Evolutionary conservation across 2,888 invertebrate species (phyloP).

Genomic region (Lissonota sp.): DNA sequence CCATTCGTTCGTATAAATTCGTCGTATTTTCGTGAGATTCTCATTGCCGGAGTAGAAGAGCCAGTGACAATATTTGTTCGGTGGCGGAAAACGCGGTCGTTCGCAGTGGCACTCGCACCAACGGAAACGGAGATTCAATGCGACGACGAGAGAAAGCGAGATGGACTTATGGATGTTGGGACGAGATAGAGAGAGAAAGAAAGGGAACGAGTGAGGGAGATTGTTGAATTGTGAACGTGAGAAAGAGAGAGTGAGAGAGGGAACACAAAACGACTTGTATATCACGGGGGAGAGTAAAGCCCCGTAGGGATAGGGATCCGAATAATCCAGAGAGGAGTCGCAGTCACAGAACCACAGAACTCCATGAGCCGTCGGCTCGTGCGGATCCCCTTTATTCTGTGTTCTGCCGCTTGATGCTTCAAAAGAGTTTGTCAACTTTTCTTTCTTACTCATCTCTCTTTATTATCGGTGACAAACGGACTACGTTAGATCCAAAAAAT

Average conservation of each 20-base stretch:
- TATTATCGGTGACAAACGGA: slow-evolving; percentile 12
- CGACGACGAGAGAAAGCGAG: slow-evolving; percentile 77
- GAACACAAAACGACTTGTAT: slow-evolving; percentile 59
- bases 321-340: slow-evolving; percentile 78
- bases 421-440: slow-evolving; percentile 14
- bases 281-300: slow-evolving; percentile 72
- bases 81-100: slow-evolving; percentile 63
- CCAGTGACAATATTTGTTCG: slow-evolving; percentile 76
- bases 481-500: slow-evolving; percentile 24
- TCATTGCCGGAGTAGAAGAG: neutral
- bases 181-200: slow-evolving; percentile 71
- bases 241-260: slow-evolving; percentile 75
- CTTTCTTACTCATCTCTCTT: neutral
- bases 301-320: slow-evolving; percentile 79
- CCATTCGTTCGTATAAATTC: neutral
- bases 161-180: slow-evolving; percentile 57
- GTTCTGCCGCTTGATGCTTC: slow-evolving; percentile 29
- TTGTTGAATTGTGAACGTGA: slow-evolving; percentile 59
- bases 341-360: slow-evolving; percentile 78
- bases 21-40: neutral
- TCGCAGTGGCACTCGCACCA: slow-evolving; percentile 78
- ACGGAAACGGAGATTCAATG: slow-evolving; percentile 81
- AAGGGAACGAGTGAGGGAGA: slow-evolving; percentile 63
- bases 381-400: slow-evolving; percentile 71
- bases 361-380: slow-evolving; percentile 81